Evolutionary conservation across 2,797 vertebrate genomes (phyloP), one percentile per base, ranked within the genome.

Genomic region (Otus scops): DNA sequence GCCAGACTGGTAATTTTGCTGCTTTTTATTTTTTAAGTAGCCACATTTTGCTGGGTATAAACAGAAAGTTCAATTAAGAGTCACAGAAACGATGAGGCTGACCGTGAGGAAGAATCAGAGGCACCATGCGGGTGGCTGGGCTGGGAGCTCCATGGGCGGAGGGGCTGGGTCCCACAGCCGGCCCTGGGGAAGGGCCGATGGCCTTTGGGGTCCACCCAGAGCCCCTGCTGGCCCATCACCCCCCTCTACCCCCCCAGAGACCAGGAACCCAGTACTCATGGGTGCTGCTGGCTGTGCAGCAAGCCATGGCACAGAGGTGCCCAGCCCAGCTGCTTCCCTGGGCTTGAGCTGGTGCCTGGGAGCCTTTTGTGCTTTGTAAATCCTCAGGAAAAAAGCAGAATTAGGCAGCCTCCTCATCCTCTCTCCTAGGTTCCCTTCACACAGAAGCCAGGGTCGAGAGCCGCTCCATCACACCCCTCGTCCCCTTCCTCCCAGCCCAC

Each of bases 221-320:
- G 32, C 27, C 7, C 6, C 10, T 1, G 6, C 14, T 1, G 16
- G 59, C 34, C 59, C 47, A 13, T 14, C 3, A 2, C 27, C 32
- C 19, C 45, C 22, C 69, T 32, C 24, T 2, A 5, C 10, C 28
- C 39, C 65, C 17, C 2, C 26, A 6, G 27, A 18, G 30, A 10
- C 15, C 17, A 48, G 59, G 38, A 15, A 20, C 10, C 21, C 23
- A 26, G 48, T 41, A 18, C 3, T 45, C 19, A 13, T 0, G 1
- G 86, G 2, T 0, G 26, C 32, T 4, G 1, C 51, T 1, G 1
- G 27, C 51, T 2, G 3, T 0, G 23, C 60, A 61, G 8, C 0
- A 1, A 32, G 68, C 47, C 2, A 5, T 1, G 11, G 53, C 75
- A 32, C 1, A 0, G 20, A 65, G 30, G 68, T 24, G 3, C 48